Conservation (phyloP, 2,113 vertebrate species). For the Sisor rabdophorus region DNA sequence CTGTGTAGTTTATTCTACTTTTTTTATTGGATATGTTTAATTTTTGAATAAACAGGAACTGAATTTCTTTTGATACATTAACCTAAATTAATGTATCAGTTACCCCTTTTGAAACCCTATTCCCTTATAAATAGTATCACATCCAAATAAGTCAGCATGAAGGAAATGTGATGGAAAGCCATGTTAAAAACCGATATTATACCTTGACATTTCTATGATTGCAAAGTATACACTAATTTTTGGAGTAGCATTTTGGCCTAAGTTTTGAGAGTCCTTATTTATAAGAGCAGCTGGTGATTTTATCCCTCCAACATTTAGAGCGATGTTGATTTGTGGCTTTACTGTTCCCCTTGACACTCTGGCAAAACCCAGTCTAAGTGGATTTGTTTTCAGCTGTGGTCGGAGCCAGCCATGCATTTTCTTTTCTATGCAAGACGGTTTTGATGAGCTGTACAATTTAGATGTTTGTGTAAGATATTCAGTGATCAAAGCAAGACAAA, state of each 20-base stretch:
- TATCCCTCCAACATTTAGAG: constrained; percentile 47
- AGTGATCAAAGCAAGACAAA: constrained; percentile 53
- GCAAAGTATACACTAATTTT: constrained; percentile 47
- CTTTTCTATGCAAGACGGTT: constrained; percentile 51
- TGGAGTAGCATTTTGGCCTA: constrained; percentile 38
- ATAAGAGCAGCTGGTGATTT: constrained; percentile 54
- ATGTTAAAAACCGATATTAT: constrained; percentile 38
- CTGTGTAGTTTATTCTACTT: constrained; percentile 3
- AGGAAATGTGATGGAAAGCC: constrained; percentile 41
- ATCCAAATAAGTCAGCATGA: constrained; percentile 26
- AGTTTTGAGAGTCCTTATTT: constrained; percentile 38
- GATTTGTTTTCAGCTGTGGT: constrained; percentile 57
- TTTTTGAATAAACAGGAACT: constrained; percentile 40
- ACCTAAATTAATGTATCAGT: constrained; percentile 31
- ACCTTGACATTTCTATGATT: constrained; percentile 29
- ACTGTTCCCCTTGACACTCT: constrained; percentile 38
- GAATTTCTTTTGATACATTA: constrained; percentile 10
- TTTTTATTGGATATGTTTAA: constrained; percentile 26
- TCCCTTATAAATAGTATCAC: constrained; percentile 19
- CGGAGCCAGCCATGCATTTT: constrained; percentile 45
- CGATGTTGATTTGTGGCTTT: constrained; percentile 57
- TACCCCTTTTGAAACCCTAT: neutral
- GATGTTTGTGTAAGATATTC: constrained; percentile 53
- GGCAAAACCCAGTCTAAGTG: constrained; percentile 41
- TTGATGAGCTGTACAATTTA: constrained; percentile 55